Conservation (phyloP, 2,113 vertebrate species). For the Ameiurus melas region DNA sequence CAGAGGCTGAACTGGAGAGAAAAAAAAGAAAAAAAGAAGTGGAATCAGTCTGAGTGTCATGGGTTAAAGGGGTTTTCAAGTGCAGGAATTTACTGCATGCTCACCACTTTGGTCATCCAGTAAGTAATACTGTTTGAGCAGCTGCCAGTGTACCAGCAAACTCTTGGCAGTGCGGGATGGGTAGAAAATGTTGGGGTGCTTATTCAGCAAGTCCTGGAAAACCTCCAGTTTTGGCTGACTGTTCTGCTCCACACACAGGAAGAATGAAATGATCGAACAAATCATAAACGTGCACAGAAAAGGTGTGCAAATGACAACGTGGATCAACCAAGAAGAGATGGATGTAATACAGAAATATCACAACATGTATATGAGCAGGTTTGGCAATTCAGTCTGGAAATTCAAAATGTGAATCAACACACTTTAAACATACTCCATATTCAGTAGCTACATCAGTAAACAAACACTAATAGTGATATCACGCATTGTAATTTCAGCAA, state of each 20-base stretch:
- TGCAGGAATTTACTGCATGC: slow-evolving; percentile 9
- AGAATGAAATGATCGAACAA: not conserved
- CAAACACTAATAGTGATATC: not conserved
- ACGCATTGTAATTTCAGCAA: not conserved
- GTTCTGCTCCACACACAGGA: slow-evolving; percentile 67
- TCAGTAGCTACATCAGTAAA: not conserved
- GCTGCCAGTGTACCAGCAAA: slow-evolving; percentile 93
- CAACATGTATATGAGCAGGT: not conserved
- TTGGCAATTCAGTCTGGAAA: not conserved
- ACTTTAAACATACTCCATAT: not conserved
- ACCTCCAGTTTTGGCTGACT: slow-evolving; percentile 92
- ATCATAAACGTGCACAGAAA: not conserved
- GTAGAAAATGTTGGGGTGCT: slow-evolving; percentile 88
- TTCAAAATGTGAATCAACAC: not conserved
- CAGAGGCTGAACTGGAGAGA: slow-evolving; percentile 86
- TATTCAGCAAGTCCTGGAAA: slow-evolving; percentile 90
- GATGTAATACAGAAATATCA: not conserved
- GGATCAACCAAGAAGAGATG: not conserved
- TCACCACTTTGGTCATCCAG: slow-evolving; percentile 93
- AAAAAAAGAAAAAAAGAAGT: not conserved
- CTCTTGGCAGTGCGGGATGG: slow-evolving; percentile 87
- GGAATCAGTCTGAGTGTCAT: not conserved
- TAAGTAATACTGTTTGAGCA: slow-evolving; percentile 95
- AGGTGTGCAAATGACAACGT: not conserved
- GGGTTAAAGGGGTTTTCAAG: not conserved